Conservation (phyloP, 2,113 vertebrate genomes). For the Sceloporus undulatus region DNA sequence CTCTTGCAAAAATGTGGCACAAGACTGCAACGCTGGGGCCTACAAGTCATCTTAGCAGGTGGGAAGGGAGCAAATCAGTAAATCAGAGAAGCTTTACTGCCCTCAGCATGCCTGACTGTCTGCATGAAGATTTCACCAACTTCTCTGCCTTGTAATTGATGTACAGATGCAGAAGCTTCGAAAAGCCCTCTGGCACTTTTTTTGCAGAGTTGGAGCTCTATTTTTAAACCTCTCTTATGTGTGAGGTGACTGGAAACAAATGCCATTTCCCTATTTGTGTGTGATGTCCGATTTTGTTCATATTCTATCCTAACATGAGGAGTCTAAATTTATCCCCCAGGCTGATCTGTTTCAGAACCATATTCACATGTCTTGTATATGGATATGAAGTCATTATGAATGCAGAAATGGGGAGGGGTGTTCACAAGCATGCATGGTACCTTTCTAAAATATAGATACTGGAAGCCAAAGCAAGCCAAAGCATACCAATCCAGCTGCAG, state of each 20-base stretch:
- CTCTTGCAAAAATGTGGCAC: background rate
- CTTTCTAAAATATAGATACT: background rate
- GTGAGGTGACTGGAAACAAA: slow-evolving; percentile 6
- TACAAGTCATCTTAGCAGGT: slow-evolving; percentile 5
- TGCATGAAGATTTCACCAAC: slow-evolving; percentile 26
- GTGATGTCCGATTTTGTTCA: slow-evolving; percentile 15
- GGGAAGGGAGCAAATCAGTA: slow-evolving; percentile 64
- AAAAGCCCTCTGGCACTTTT: slow-evolving; percentile 12
- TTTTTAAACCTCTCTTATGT: slow-evolving; percentile 36
- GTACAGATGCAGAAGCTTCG: slow-evolving; percentile 40
- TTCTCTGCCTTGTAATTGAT: slow-evolving; percentile 24
- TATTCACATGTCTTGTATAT: background rate
- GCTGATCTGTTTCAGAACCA: background rate
- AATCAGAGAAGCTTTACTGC: slow-evolving; percentile 51
- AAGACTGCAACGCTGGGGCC: background rate
- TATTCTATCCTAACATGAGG: background rate
- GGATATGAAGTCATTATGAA: background rate
- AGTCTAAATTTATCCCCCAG: slow-evolving; percentile 24
- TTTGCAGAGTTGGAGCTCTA: background rate
- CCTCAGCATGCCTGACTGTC: slow-evolving; percentile 63
- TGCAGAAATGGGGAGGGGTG: background rate
- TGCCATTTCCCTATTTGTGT: slow-evolving; percentile 22
- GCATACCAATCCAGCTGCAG: background rate
- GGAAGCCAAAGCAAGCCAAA: background rate
- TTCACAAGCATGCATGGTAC: background rate